phyloP scores from a whole-genome alignment of 1,140 invertebrate species.

The Lineus longissimus region DNA sequence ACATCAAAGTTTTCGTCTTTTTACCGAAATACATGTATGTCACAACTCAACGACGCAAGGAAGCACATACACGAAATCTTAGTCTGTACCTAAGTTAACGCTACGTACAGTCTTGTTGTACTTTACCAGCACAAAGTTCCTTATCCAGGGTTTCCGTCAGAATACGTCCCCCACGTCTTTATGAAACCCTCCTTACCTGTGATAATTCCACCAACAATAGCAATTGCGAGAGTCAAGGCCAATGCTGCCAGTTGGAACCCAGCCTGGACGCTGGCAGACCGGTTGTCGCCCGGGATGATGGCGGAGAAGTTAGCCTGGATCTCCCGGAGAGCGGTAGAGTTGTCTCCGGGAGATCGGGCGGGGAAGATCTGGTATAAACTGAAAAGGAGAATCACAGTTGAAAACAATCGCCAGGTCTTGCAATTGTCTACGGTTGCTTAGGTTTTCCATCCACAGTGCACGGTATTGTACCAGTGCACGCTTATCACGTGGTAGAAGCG shows the following conservation, averaged over 20 bases:
- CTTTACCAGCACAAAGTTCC: neutral
- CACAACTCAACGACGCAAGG: no score
- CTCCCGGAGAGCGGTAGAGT: constrained; percentile 36
- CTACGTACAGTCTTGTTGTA: neutral
- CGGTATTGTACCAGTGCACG: constrained; percentile 5
- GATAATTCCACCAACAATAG: constrained; percentile 67
- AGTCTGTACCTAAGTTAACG: no score
- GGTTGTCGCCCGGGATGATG: constrained; percentile 56
- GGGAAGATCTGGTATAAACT: constrained; percentile 50
- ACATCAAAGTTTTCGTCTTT: neutral
- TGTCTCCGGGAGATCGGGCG: constrained; percentile 48
- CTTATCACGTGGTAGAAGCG: no score
- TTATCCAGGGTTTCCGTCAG: neutral
- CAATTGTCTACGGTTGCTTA: neutral
- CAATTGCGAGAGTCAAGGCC: constrained; percentile 64
- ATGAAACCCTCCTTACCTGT: constrained; percentile 67
- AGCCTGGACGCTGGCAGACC: constrained; percentile 68
- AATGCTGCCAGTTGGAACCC: constrained; percentile 72
- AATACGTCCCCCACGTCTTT: neutral
- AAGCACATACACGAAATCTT: no score
- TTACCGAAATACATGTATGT: neutral
- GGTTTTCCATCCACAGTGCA: neutral
- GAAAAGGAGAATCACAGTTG: constrained; percentile 49
- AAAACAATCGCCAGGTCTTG: constrained; percentile 12
- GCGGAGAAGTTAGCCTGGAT: constrained; percentile 28